These are phyloP conservation scores for Agapornis roseicollis DNA, from an alignment of 2,113 vertebrate species.

Conservation along the genomic window DNA sequence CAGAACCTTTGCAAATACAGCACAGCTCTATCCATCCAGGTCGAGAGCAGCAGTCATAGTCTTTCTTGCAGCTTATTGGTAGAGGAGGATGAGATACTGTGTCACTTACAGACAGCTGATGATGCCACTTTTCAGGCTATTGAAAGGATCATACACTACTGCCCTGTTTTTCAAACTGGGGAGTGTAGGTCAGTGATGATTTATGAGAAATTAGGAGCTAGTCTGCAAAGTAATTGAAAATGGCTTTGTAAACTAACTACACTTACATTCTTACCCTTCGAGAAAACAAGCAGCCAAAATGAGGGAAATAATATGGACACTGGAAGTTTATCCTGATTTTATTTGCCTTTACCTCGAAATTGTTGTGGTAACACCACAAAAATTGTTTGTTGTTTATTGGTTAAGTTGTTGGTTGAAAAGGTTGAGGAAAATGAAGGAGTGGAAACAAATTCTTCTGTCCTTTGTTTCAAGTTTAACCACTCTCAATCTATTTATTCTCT, in stretches of 20 bases:
- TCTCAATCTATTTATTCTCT: not conserved
- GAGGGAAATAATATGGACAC: not conserved
- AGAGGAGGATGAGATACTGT: not conserved
- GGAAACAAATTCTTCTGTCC: not conserved
- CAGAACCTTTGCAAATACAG: not conserved
- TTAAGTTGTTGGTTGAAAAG: not conserved
- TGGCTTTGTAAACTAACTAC: not conserved
- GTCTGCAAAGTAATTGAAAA: not conserved
- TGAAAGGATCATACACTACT: not conserved
- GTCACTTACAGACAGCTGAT: not conserved
- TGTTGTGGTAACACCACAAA: not conserved
- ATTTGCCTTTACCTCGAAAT: not conserved
- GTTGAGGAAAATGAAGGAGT: not conserved
- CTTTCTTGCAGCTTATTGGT: not conserved
- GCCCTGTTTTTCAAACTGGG: not conserved
- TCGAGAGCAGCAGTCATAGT: not conserved
- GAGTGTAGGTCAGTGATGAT: not conserved
- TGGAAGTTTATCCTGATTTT: not conserved
- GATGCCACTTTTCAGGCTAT: not conserved
- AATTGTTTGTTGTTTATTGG: not conserved
- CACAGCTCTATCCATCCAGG: not conserved
- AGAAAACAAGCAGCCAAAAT: not conserved
- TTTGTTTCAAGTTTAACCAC: not conserved
- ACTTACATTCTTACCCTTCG: not conserved
- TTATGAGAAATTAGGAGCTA: not conserved